A percentile compares a stretch with the other conserved stretches of the same genome.
Conservation (phyloP, 2,888 invertebrate genomes). For the Epinotia nisella region DNA sequence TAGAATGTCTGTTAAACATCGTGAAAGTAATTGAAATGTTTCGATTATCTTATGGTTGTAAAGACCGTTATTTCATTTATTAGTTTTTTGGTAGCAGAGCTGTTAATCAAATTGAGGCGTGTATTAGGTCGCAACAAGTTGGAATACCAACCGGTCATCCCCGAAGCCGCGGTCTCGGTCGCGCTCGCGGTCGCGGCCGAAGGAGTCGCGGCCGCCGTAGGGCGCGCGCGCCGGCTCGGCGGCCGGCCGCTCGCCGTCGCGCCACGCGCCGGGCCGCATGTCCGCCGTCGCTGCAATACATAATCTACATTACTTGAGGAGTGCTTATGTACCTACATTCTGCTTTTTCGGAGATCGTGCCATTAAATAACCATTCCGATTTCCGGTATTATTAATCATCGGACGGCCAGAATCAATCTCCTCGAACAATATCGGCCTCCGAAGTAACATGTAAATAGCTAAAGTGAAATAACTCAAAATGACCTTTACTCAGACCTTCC, state of each 20-base stretch:
- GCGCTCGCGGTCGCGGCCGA: constrained; percentile 66
- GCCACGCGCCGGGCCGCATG: constrained; percentile 80
- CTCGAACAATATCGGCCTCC: not conserved
- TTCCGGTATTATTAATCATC: too few relatives aligned
- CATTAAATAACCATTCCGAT: too few relatives aligned
- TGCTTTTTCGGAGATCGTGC: too few relatives aligned
- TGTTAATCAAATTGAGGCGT: not conserved
- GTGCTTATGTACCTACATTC: too few relatives aligned
- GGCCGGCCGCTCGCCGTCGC: constrained; percentile 76
- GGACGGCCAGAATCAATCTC: not conserved
- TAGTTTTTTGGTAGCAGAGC: not conserved
- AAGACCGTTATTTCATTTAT: not conserved
- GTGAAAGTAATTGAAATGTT: not conserved
- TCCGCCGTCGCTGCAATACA: constrained; percentile 70
- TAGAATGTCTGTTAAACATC: not conserved
- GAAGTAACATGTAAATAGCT: not conserved
- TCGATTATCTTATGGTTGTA: too few relatives aligned
- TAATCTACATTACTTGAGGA: too few relatives aligned
- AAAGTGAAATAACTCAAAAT: constrained; percentile 8
- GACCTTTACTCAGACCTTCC: constrained; percentile 92
- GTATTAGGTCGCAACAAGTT: not conserved
- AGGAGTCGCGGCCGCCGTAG: constrained; percentile 80
- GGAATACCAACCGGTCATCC: constrained; percentile 58
- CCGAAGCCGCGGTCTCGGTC: constrained; percentile 50
- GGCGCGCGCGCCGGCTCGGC: constrained; percentile 75